Base-by-base conservation (phyloP, 2,797 vertebrate species). In the Characodon lateralis region DNA sequence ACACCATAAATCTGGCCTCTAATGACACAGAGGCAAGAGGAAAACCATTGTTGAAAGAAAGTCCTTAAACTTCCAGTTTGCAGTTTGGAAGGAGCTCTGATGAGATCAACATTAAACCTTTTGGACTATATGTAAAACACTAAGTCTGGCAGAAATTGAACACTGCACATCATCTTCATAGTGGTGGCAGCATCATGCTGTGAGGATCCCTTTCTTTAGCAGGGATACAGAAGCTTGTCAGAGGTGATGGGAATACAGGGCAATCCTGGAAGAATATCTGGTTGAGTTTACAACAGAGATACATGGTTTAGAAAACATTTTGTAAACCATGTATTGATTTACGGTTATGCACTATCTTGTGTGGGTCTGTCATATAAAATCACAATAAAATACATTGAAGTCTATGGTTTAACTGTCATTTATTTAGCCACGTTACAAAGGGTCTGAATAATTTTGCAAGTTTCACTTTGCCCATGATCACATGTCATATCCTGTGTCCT, bases 401-500 rank as follows among this genome's bases (percentile, higher is more conserved):
- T 39, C 8, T 22, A 3, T 35, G 31, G 18, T 20, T 65, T 35
- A 31, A 35, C 6, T 31, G 35, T 35, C 35, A 8, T 20, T 61
- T 63, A 28, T 65, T 22, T 65, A 39, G 61, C 41, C 35, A 6
- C 5, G 8, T 41, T 24, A 41, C 10, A 41, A 66, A 65, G 31
- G 31, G 61, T 65, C 16, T 35, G 7, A 65, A 20, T 20, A 35
- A 6, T 24, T 55, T 51, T 18, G 50, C 14, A 51, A 20, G 8
- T 77, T 39, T 74, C 14, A 31, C 31, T 73, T 68, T 43, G 9
- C 56, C 59, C 63, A 2, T 72, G 6, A 4, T 72, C 26, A 51
- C 26, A 41, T 74, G 56, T 46, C 59, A 55, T 58, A 20, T 58
- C 55, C 56, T 2, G 5, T 75, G 72, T 59, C 76, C 41, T 63